Percentiles rank a stretch among this genome's conserved stretches.
phyloP scores from a whole-genome alignment of 1,140 invertebrate species.

The Brachionus angularis region DNA sequence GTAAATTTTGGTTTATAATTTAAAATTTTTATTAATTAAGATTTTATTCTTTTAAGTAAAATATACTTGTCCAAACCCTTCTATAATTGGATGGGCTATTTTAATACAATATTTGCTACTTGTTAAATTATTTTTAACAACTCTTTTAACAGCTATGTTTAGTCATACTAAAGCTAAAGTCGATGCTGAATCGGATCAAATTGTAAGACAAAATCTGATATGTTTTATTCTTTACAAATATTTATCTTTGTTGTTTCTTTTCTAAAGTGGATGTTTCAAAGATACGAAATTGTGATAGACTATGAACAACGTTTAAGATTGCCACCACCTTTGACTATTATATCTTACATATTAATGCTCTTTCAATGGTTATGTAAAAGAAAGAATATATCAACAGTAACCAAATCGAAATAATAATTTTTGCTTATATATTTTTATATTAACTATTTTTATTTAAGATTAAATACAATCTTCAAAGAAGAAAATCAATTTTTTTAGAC shows the following conservation, averaged over 20 bases:
- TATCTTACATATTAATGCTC: slow-evolving; percentile 32
- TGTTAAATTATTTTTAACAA: slow-evolving; percentile 57
- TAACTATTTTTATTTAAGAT: background rate
- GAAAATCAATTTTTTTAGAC: background rate
- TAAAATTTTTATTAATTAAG: background rate
- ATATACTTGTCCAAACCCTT: background rate
- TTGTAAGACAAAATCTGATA: background rate
- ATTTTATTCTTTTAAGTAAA: background rate
- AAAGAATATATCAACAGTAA: slow-evolving; percentile 45
- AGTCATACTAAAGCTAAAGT: slow-evolving; percentile 55
- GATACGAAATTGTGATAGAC: slow-evolving; percentile 59
- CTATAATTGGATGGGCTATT: slow-evolving; percentile 53
- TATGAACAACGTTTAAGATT: slow-evolving; percentile 54
- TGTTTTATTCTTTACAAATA: too few relatives aligned
- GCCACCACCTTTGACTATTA: slow-evolving; percentile 27
- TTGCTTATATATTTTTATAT: background rate
- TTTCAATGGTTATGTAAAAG: slow-evolving; percentile 44
- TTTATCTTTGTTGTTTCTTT: slow-evolving; percentile 44
- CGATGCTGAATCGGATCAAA: slow-evolving; percentile 51
- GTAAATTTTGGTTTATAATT: background rate
- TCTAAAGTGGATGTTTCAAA: slow-evolving; percentile 57
- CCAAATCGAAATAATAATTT: background rate
- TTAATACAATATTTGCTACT: slow-evolving; percentile 58
- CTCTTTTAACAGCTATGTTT: slow-evolving; percentile 58
- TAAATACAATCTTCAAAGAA: background rate